Percentiles rank a stretch among this genome's conserved stretches.
These are phyloP conservation scores for Aphelenchoides fujianensis DNA, from an alignment of 1,140 invertebrate species.

Conservation along the genomic window DNA sequence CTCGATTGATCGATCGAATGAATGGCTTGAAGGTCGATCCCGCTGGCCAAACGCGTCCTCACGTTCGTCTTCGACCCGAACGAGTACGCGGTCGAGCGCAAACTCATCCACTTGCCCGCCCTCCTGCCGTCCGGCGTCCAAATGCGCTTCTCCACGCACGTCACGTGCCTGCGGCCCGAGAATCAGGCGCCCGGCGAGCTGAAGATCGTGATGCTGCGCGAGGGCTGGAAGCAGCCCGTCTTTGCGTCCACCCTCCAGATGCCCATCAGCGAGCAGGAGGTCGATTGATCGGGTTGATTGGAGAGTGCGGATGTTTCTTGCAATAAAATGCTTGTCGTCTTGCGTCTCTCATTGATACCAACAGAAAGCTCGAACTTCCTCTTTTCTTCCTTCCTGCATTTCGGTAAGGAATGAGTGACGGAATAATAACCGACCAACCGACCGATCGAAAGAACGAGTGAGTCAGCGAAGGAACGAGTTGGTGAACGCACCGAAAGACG, in stretches of 20 bases:
- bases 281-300: slow-evolving; percentile 13
- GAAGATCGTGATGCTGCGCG: slow-evolving; percentile 29
- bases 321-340: no score
- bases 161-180: slow-evolving; percentile 40
- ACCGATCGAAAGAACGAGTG: no score
- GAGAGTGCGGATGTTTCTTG: no score
- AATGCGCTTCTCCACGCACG: slow-evolving; percentile 34
- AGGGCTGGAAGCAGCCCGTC: slow-evolving; percentile 30
- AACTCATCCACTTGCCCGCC: slow-evolving; percentile 28
- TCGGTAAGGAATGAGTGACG: no score
- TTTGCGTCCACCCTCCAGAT: slow-evolving; percentile 41
- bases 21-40: slow-evolving; percentile 25
- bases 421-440: no score
- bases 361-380: no score
- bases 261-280: slow-evolving; percentile 37
- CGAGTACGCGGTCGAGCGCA: slow-evolving; percentile 34
- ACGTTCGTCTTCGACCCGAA: slow-evolving; percentile 36
- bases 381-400: no score
- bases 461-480: no score
- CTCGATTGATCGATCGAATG: no score
- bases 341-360: no score
- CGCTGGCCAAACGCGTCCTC: slow-evolving; percentile 25
- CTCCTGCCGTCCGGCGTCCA: slow-evolving; percentile 16
- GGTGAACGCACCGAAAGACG: no score
- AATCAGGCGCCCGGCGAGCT: slow-evolving; percentile 46